Conservation (phyloP, 2,888 invertebrate species). For the Drosophila leonis region DNA sequence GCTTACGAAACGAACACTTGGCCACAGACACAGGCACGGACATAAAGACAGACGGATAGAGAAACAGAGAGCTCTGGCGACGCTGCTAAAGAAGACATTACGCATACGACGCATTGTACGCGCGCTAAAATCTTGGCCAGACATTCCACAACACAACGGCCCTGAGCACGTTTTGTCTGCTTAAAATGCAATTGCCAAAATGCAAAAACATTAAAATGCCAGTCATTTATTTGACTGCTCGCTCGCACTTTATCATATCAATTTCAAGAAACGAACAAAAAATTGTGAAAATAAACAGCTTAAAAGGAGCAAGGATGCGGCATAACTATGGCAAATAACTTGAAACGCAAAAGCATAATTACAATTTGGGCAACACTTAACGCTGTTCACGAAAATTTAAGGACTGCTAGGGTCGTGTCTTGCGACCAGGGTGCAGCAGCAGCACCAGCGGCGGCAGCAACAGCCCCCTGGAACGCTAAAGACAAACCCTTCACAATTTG, state of each 20-base stretch:
- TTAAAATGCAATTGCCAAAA: constrained; percentile 77
- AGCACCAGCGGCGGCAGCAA: constrained; percentile 11
- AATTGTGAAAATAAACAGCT: constrained; percentile 45
- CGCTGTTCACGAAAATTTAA: constrained; percentile 58
- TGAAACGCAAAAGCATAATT: constrained; percentile 75
- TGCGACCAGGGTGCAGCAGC: constrained; percentile 28
- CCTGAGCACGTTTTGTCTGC: constrained; percentile 38
- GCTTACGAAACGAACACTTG: constrained; percentile 55
- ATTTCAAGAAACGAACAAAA: constrained; percentile 58
- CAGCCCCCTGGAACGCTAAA: constrained; percentile 14
- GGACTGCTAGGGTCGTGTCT: constrained; percentile 39
- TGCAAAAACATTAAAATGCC: constrained; percentile 53
- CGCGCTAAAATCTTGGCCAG: constrained; percentile 31
- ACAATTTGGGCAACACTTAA: constrained; percentile 77
- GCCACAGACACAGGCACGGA: constrained; percentile 33
- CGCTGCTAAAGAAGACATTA: constrained; percentile 55
- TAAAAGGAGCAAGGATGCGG: constrained; percentile 26
- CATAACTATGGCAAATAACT: constrained; percentile 67
- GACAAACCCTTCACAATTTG: constrained; percentile 52
- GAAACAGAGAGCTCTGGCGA: background rate
- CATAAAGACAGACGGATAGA: background rate
- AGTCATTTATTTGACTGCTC: constrained; percentile 53
- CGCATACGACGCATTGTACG: constrained; percentile 66
- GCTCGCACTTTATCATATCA: constrained; percentile 66
- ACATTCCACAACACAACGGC: constrained; percentile 28